These are phyloP conservation scores for Suillia variegata DNA, from an alignment of 2,888 invertebrate genomes.

Conservation along the genomic window DNA sequence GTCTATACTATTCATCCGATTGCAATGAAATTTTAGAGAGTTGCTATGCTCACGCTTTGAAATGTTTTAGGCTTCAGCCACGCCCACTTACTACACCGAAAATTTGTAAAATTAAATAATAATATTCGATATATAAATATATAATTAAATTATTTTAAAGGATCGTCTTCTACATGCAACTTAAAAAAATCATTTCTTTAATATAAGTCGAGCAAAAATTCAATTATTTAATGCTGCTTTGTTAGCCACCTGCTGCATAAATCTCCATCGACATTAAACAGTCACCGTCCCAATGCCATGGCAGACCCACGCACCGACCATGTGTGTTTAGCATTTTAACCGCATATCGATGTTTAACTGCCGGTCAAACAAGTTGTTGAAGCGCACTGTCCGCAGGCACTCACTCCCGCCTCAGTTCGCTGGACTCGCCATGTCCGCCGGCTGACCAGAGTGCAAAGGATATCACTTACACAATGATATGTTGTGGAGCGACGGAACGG, in stretches of 20 bases:
- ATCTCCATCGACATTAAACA: background rate
- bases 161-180: too few species aligned
- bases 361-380: constrained; percentile 40
- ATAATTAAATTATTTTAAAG: too few species aligned
- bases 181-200: too few species aligned
- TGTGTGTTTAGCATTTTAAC: constrained; percentile 19
- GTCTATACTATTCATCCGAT: too few species aligned
- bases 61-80: too few species aligned
- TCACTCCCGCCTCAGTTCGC: background rate
- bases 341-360: constrained; percentile 34
- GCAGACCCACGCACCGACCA: constrained; percentile 7
- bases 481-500: background rate
- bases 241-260: background rate
- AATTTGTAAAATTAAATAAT: too few species aligned
- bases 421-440: too few species aligned
- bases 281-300: background rate
- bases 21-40: too few species aligned
- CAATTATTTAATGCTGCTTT: background rate
- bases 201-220: too few species aligned
- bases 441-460: constrained; percentile 6
- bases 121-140: too few species aligned
- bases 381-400: constrained; percentile 26
- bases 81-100: too few species aligned
- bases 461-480: constrained; percentile 21
- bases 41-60: too few species aligned